Evolutionary conservation across 2,113 vertebrate genomes (phyloP).

Genomic region (Dendropsophus ebraccatus): DNA sequence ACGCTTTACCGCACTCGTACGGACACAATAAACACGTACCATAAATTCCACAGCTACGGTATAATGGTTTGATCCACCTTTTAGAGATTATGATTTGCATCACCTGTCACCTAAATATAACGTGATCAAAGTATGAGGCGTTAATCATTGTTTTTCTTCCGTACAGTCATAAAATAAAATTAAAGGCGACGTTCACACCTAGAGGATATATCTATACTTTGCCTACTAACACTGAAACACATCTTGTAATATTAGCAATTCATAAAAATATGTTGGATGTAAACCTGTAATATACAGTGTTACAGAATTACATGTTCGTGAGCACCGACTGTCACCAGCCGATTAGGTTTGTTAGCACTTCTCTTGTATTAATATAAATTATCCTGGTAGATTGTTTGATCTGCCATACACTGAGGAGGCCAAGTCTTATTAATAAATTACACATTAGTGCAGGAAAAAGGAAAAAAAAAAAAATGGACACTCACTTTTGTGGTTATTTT

Average conservation of each 20-base stretch:
- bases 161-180: conserved; percentile 9
- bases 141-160: background rate
- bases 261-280: background rate
- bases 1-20: no score
- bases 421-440: background rate
- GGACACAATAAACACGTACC: background rate
- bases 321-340: background rate
- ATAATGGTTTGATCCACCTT: conserved; percentile 17
- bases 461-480: no score
- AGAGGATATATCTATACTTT: background rate
- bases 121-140: conserved; percentile 17
- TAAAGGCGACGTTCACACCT: background rate
- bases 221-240: background rate
- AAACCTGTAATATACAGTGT: background rate
- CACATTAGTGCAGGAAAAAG: no score
- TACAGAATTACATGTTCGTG: no score
- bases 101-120: background rate
- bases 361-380: background rate
- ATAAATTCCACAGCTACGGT: background rate
- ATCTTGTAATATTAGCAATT: background rate
- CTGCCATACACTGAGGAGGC: background rate
- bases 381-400: background rate
- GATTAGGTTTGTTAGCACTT: background rate
- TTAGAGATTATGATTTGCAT: conserved; percentile 6
- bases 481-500: no score